Evolutionary conservation across 2,888 invertebrate species (phyloP).

Genomic region (Drosophila dives): DNA sequence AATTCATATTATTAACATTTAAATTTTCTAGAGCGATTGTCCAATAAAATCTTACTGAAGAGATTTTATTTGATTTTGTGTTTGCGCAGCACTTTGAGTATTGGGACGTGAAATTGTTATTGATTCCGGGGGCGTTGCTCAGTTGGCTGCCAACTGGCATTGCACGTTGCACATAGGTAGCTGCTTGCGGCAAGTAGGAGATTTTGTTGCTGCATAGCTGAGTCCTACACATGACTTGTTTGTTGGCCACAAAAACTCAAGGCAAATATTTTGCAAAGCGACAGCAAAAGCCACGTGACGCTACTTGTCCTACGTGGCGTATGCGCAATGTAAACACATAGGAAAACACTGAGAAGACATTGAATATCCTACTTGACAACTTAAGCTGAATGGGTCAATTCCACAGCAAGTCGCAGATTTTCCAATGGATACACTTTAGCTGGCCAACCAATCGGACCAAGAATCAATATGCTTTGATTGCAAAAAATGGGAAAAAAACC

Average conservation of each 20-base stretch:
- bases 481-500: background rate
- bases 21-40: conserved; percentile 9
- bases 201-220: conserved; percentile 48
- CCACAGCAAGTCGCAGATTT: conserved; percentile 5
- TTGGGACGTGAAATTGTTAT: conserved; percentile 62
- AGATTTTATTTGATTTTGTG: conserved; percentile 64
- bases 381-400: conserved; percentile 41
- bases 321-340: conserved; percentile 50
- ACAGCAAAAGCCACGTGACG: conserved; percentile 38
- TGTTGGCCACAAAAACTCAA: conserved; percentile 50
- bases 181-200: conserved; percentile 17
- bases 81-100: conserved; percentile 61
- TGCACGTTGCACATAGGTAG: conserved; percentile 29
- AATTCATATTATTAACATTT: conserved; percentile 34
- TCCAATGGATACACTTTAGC: conserved; percentile 8
- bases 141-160: conserved; percentile 29
- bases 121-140: conserved; percentile 40
- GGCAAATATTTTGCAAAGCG: conserved; percentile 51
- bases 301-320: conserved; percentile 49
- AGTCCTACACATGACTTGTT: conserved; percentile 29
- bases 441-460: conserved; percentile 6
- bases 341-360: conserved; percentile 49
- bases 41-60: conserved; percentile 12
- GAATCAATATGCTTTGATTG: conserved; percentile 3
- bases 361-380: conserved; percentile 31